These are phyloP conservation scores for Anthrax anthrax DNA, from an alignment of 2,888 invertebrate genomes.

Conservation along the genomic window DNA sequence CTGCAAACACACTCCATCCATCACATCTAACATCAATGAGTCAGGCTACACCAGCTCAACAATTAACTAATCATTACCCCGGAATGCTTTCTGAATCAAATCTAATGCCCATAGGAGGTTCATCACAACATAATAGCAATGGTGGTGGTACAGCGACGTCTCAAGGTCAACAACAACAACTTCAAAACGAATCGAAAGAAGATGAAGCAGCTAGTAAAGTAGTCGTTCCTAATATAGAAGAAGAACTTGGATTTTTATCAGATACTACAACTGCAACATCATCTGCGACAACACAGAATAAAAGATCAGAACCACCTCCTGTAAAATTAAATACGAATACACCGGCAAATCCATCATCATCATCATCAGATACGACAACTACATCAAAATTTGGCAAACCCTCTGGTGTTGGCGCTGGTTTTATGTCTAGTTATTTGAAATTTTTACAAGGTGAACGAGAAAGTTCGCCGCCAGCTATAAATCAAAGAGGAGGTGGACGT, in stretches of 20 bases:
- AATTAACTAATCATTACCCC: neutral
- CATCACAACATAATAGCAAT: neutral
- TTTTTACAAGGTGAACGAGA: conserved; percentile 72
- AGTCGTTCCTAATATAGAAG: conserved; percentile 77
- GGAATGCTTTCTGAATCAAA: neutral
- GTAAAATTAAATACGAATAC: conserved; percentile 16
- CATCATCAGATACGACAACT: conserved; percentile 20
- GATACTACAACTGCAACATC: conserved; percentile 31
- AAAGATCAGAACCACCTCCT: conserved; percentile 19
- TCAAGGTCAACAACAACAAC: neutral
- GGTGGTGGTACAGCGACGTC: no score
- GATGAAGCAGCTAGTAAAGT: conserved; percentile 66
- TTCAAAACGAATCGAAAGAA: conserved; percentile 20
- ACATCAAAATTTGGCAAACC: conserved; percentile 39
- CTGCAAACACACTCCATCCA: conserved; percentile 46
- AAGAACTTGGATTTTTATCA: conserved; percentile 69
- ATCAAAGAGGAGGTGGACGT: conserved; percentile 44
- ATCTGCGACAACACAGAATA: conserved; percentile 20
- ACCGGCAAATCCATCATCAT: conserved; percentile 20
- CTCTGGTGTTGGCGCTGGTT: conserved; percentile 53
- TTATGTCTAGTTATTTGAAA: conserved; percentile 78
- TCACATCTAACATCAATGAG: conserved; percentile 30
- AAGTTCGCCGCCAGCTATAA: conserved; percentile 58
- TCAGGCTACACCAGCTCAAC: neutral
- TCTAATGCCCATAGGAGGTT: neutral